Evolutionary conservation across 2,888 invertebrate species (phyloP).

Genomic region (Hirudinaria manillensis): DNA sequence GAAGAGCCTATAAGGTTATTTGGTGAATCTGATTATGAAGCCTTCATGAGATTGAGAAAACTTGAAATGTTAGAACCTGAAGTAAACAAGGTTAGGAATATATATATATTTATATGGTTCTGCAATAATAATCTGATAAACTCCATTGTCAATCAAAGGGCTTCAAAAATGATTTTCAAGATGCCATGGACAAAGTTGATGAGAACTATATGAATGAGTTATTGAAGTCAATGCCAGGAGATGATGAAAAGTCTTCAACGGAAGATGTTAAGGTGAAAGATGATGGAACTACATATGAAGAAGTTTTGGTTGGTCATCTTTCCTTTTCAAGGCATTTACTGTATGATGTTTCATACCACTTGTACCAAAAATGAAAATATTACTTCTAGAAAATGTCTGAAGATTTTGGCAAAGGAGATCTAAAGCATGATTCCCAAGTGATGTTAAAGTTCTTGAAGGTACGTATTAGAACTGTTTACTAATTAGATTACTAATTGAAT

Average conservation of each 20-base stretch:
- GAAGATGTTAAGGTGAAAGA: conserved; percentile 65
- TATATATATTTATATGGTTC: neutral
- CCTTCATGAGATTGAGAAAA: conserved; percentile 77
- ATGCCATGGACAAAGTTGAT: conserved; percentile 95
- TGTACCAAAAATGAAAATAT: neutral
- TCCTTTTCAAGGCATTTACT: neutral
- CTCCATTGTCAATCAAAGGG: conserved; percentile 59
- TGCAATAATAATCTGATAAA: neutral
- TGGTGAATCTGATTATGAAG: conserved; percentile 80
- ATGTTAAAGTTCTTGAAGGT: conserved; percentile 66
- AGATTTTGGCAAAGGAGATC: conserved; percentile 19
- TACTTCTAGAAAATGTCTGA: conserved; percentile 21
- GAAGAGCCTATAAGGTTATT: conserved; percentile 82
- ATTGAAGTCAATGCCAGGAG: conserved; percentile 38
- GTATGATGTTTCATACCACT: neutral
- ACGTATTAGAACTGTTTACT: no score
- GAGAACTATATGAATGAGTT: conserved; percentile 90
- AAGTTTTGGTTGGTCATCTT: conserved; percentile 63
- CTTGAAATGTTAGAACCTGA: conserved; percentile 93
- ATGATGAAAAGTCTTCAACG: neutral
- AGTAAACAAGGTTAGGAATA: conserved; percentile 64
- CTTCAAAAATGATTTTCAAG: conserved; percentile 93
- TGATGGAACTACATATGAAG: conserved; percentile 76
- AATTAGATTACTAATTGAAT: no score
- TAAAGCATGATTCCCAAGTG: conserved; percentile 74